Percentiles rank a stretch among this genome's conserved stretches.
Conservation (phyloP, 53 echinoderm and acorn worm genomes). For the Stichopus horrens region DNA sequence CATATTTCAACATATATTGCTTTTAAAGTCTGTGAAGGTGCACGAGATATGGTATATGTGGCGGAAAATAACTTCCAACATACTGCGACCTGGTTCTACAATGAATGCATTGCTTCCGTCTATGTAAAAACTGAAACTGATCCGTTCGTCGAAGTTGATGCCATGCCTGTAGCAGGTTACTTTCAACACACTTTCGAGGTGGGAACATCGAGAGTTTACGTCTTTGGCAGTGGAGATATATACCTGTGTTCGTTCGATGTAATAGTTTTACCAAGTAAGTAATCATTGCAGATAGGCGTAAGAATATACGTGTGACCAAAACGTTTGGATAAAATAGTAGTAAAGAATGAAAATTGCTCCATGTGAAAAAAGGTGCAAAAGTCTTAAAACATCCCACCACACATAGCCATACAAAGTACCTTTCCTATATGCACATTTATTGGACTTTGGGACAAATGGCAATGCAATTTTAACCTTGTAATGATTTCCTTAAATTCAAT, state of each 20-base stretch:
- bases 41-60: not conserved
- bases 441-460: not conserved
- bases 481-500: not conserved
- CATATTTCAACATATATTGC: too few species aligned
- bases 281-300: not conserved
- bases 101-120: not conserved
- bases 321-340: too few species aligned
- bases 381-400: not conserved
- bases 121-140: not conserved
- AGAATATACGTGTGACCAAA: too few species aligned
- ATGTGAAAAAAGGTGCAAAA: not conserved
- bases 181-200: not conserved
- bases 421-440: not conserved
- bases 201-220: not conserved
- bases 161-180: not conserved
- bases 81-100: not conserved
- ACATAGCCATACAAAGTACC: not conserved
- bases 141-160: not conserved
- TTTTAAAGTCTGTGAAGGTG: too few species aligned
- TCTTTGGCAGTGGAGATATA: not conserved
- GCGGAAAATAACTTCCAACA: not conserved
- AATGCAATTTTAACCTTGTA: not conserved
- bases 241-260: not conserved
- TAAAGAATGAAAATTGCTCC: too few species aligned
- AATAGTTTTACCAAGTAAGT: not conserved